phyloP scores from a whole-genome alignment of 2,797 vertebrate genomes.

The Aselliscus stoliczkanus region DNA sequence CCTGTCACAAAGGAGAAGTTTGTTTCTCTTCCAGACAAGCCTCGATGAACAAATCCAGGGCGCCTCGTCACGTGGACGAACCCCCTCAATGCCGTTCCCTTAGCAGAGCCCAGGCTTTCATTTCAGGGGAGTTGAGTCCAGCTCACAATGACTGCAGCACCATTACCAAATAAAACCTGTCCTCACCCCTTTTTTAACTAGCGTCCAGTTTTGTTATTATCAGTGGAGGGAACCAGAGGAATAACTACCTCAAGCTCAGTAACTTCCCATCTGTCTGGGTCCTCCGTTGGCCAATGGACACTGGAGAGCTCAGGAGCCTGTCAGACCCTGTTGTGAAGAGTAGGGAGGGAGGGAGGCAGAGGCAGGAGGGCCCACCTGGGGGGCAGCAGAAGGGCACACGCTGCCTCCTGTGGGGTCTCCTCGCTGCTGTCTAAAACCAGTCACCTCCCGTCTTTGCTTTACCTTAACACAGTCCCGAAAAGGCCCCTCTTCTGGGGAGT shows the following conservation, averaged over 20 bases:
- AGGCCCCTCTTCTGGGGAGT: background rate
- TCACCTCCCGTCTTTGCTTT: accelerated
- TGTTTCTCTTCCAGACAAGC: background rate
- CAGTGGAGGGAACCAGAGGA: background rate
- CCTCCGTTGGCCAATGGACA: background rate
- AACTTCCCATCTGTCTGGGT: background rate
- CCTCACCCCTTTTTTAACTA: background rate
- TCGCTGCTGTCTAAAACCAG: background rate
- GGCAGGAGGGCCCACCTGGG: background rate
- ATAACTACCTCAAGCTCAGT: accelerated
- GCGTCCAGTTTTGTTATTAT: background rate
- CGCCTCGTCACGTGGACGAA: background rate
- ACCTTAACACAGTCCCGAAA: background rate
- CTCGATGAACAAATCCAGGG: background rate
- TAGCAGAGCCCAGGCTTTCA: background rate
- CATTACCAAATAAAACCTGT: no score
- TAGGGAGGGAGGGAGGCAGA: no score
- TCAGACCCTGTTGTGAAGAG: background rate
- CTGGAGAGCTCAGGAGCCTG: background rate
- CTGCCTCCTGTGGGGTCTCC: background rate
- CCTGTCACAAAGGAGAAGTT: background rate
- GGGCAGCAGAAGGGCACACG: background rate
- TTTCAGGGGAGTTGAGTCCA: background rate
- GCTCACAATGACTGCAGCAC: no score
- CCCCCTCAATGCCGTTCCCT: background rate